phyloP scores from a whole-genome alignment of 2,888 invertebrate genomes.

The Ditylenchus weischeri region DNA sequence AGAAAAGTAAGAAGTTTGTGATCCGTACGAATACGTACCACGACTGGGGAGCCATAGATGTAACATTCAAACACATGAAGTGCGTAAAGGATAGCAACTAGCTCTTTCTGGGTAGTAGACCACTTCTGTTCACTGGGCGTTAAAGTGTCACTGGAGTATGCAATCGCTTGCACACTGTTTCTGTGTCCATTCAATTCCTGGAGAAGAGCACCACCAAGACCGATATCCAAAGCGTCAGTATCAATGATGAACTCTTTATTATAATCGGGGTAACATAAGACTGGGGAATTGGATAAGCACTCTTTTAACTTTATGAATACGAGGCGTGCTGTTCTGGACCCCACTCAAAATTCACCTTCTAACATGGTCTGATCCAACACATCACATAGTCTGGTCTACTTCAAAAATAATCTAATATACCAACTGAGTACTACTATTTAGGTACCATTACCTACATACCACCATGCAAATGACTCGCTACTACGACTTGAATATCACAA shows the following conservation, averaged over 20 bases:
- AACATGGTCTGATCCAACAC: no score
- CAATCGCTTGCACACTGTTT: conserved; percentile 3
- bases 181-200: conserved; percentile 16
- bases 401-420: no score
- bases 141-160: conserved; percentile 9
- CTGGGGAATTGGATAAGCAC: conserved; percentile 9
- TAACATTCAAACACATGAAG: no score
- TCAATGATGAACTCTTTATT: conserved; percentile 19
- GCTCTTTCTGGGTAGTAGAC: no score
- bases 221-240: conserved; percentile 21
- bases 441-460: no score
- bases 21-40: not conserved
- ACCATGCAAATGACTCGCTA: no score
- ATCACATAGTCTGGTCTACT: no score
- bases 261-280: conserved; percentile 24
- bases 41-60: no score
- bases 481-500: no score
- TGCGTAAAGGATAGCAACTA: no score
- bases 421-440: no score
- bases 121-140: not conserved
- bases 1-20: conserved; percentile 9
- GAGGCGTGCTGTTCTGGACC: conserved; percentile 28
- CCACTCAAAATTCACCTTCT: conserved; percentile 44
- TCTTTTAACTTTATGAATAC: conserved; percentile 27
- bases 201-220: conserved; percentile 22